Conservation (phyloP, 2,113 vertebrate genomes). For the Seriola dumerili region DNA sequence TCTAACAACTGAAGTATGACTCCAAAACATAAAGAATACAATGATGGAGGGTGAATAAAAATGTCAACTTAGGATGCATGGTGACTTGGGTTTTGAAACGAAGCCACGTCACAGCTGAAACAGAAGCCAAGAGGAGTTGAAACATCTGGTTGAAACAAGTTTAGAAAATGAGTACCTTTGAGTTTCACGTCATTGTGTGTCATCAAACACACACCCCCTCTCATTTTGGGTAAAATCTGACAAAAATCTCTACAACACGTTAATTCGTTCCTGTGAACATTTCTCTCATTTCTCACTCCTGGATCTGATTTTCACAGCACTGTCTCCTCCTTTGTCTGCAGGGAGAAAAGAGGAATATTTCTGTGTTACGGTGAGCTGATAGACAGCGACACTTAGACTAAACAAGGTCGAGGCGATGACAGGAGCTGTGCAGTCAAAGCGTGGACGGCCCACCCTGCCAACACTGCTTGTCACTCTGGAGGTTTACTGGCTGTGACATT, state of each 20-base stretch:
- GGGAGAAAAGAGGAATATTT: constrained; percentile 46
- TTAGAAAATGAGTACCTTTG: constrained; percentile 19
- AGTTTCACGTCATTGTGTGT: constrained; percentile 1
- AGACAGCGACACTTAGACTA: constrained; percentile 79
- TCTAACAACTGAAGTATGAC: neutral
- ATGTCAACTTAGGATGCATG: neutral
- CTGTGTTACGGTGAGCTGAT: constrained; percentile 67
- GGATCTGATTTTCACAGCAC: constrained; percentile 40
- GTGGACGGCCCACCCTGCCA: constrained; percentile 49
- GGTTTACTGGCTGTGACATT: constrained; percentile 62
- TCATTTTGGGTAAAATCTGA: neutral
- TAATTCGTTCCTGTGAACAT: neutral
- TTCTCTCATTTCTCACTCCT: constrained; percentile 27
- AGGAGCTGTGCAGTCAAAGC: constrained; percentile 66
- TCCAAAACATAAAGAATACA: neutral
- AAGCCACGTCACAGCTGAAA: constrained; percentile 5
- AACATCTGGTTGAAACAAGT: constrained; percentile 12
- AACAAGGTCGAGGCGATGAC: constrained; percentile 78
- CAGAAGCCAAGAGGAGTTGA: neutral
- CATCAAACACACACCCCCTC: neutral
- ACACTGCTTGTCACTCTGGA: constrained; percentile 56
- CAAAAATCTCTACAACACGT: neutral
- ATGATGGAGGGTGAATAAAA: neutral
- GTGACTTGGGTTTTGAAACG: neutral
- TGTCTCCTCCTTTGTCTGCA: constrained; percentile 29